These are phyloP conservation scores for Capitulum mitella DNA, from an alignment of 2,888 invertebrate genomes.

Conservation along the genomic window DNA sequence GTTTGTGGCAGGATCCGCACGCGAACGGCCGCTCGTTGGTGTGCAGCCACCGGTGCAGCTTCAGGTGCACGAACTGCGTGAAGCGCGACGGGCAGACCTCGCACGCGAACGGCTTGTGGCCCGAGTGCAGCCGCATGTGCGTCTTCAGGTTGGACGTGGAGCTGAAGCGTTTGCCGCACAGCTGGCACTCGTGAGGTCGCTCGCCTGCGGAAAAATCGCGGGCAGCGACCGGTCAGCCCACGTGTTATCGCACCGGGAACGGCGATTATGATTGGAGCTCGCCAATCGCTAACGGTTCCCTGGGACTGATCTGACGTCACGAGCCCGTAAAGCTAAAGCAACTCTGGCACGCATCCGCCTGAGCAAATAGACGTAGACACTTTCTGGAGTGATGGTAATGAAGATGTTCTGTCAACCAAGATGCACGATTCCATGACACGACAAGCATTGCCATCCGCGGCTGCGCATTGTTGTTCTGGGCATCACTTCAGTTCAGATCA, in stretches of 20 bases:
- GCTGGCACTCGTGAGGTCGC: conserved; percentile 95
- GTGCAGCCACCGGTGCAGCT: conserved; percentile 74
- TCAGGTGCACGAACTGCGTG: conserved; percentile 97
- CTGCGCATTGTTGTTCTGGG: too few species aligned
- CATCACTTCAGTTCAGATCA: too few species aligned
- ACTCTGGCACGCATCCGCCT: too few species aligned
- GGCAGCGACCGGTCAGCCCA: too few species aligned
- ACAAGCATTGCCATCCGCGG: too few species aligned
- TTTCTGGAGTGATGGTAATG: too few species aligned
- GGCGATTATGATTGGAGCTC: not conserved
- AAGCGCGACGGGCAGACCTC: conserved; percentile 96
- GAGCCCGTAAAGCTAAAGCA: too few species aligned
- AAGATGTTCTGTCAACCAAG: too few species aligned
- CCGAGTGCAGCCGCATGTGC: conserved; percentile 90
- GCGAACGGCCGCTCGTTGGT: conserved; percentile 96
- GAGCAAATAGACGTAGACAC: too few species aligned
- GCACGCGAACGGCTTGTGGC: conserved; percentile 90
- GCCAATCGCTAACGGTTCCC: too few species aligned
- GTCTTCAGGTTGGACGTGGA: conserved; percentile 98
- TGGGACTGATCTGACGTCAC: too few species aligned
- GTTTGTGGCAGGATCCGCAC: conserved; percentile 93
- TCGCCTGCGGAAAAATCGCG: conserved; percentile 50
- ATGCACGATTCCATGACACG: too few species aligned
- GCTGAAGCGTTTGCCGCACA: conserved; percentile 96
- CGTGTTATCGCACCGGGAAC: not conserved